Conservation (phyloP, 2,797 vertebrate species). For the Brachyalestes nurse region DNA sequence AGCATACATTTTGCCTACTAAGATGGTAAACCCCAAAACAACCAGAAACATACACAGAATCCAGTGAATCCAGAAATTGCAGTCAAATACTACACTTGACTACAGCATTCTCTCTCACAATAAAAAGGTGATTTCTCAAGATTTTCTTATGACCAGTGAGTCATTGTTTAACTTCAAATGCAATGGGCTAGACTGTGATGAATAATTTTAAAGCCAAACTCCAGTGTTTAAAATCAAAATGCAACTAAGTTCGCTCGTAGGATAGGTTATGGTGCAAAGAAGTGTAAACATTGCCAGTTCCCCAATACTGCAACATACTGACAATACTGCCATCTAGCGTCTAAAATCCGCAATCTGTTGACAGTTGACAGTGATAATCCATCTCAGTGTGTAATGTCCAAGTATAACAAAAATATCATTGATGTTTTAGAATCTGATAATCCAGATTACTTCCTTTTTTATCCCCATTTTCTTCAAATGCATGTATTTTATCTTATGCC, state of each 20-base stretch:
- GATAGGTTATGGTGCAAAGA: not conserved
- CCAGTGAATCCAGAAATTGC: too few relatives aligned
- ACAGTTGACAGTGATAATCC: not conserved
- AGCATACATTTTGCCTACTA: too few relatives aligned
- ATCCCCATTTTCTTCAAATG: not conserved
- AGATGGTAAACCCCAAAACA: too few relatives aligned
- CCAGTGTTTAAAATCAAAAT: not conserved
- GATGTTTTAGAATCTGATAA: not conserved
- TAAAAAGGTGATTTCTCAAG: too few relatives aligned
- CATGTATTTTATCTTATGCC: not conserved
- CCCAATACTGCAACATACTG: not conserved
- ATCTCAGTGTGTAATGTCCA: not conserved
- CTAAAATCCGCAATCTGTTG: not conserved
- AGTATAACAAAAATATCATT: not conserved
- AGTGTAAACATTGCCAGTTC: not conserved
- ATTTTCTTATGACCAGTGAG: too few relatives aligned
- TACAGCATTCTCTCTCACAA: not conserved
- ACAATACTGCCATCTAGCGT: slow-evolving; percentile 50
- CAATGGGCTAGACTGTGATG: not conserved
- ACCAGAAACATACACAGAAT: too few relatives aligned
- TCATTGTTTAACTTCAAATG: not conserved
- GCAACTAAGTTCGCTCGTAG: not conserved
- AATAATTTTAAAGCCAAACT: too few relatives aligned
- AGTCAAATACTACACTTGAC: not conserved
- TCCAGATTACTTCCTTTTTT: not conserved